Evolutionary conservation across 2,113 vertebrate species (phyloP), one percentile per base, ranked within the genome.

Genomic region (Malurus cyaneus): DNA sequence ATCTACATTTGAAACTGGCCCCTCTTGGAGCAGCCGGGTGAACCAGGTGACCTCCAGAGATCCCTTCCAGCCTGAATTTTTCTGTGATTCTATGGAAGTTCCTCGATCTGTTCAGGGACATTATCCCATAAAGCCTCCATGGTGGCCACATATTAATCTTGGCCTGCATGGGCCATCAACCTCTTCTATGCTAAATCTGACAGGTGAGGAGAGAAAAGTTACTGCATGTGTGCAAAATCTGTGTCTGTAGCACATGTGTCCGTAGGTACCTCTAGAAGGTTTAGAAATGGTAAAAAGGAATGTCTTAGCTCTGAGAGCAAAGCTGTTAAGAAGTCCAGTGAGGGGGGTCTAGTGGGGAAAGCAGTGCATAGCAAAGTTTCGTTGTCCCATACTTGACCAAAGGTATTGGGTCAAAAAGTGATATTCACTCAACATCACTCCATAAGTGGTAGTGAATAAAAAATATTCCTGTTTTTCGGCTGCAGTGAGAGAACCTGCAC

Each of bases 1-100:
- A 96, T 93, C 88, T 95, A 36, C 8, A 4, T 88, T 78, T 90
- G 79, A 95, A 95, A 59, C 6, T 74, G 64, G 59, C 67, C 46
- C 28, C 65, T 79, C 52, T 62, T 77, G 69, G 56, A 90, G 64
- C 23, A 66, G 71, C 5, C 0, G 34, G 34, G 32, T 73, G 49
- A 32, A 70, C 50, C 66, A 73, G 39, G 34, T 93, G 91, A 94
- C 86, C 71, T 94, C 71, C 76, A 95, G 82, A 86, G 62, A 44
- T 88, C 60, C 34, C 32, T 88, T 92, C 32, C 59, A 92, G 82
- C 14, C 47, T 80, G 76, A 73, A 65, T 88, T 77, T 54, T 83
- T 77, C 85, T 80, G 3, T 94, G 54, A 70, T 80, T 88, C 72
- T 31, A 41, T 49, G 53, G 84, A 89, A 90, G 24, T 83, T 88